Conservation (phyloP, 2,113 vertebrate species). For the Herpetotheres cachinnans region DNA sequence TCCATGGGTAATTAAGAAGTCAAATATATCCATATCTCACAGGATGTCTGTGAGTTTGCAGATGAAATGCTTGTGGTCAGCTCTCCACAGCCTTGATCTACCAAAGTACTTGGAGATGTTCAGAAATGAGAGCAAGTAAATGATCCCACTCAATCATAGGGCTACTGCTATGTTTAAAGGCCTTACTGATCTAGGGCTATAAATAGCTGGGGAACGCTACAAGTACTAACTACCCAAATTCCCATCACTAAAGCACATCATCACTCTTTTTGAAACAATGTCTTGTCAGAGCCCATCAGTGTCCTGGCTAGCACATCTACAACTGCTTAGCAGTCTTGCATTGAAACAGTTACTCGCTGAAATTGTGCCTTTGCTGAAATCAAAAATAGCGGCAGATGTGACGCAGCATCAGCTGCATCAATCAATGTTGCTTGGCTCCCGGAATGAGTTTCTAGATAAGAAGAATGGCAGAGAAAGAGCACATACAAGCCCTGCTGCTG, state of each 20-base stretch:
- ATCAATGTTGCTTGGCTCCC: neutral
- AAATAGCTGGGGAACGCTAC: neutral
- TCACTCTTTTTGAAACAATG: neutral
- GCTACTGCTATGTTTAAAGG: neutral
- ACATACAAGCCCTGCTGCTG: neutral
- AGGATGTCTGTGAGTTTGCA: neutral
- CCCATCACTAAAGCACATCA: neutral
- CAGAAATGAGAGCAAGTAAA: neutral
- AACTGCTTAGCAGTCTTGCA: neutral
- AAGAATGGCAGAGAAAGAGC: neutral
- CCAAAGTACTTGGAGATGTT: neutral
- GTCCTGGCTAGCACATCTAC: neutral
- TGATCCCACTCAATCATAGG: neutral
- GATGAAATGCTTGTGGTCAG: neutral
- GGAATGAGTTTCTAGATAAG: neutral
- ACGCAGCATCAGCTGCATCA: neutral
- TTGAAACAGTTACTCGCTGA: neutral
- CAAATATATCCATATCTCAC: neutral
- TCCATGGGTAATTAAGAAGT: neutral
- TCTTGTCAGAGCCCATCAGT: neutral
- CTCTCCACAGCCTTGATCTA: neutral
- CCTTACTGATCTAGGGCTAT: neutral
- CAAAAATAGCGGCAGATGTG: neutral
- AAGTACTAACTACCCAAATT: neutral
- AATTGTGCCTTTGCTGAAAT: neutral